Conservation (phyloP, 2,888 invertebrate species). For the Ditylenchus weischeri region DNA sequence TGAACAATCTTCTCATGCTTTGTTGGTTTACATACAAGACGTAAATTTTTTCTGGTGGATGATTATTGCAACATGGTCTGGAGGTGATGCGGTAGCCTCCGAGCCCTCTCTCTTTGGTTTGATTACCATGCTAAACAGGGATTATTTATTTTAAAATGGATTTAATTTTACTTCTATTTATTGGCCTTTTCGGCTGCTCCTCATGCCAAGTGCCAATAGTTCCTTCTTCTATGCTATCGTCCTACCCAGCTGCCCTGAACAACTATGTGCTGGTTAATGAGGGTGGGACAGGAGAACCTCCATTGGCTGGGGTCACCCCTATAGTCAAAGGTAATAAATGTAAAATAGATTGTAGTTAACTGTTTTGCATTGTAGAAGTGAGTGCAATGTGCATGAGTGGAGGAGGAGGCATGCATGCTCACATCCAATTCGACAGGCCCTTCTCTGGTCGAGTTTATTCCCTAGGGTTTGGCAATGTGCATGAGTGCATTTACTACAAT, state of each 20-base stretch:
- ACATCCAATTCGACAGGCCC: slow-evolving; percentile 52
- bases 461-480: slow-evolving; percentile 47
- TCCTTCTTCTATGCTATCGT: background rate
- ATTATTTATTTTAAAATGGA: too few species aligned
- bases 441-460: slow-evolving; percentile 57
- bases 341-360: background rate
- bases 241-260: slow-evolving; percentile 1
- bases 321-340: background rate
- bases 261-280: background rate
- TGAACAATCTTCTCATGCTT: too few species aligned
- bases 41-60: too few species aligned
- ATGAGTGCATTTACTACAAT: slow-evolving; percentile 57
- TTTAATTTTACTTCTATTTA: too few species aligned
- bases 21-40: too few species aligned
- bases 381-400: slow-evolving; percentile 53
- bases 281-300: too few species aligned
- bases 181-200: too few species aligned
- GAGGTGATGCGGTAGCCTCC: too few species aligned
- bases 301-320: background rate
- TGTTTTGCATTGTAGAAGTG: slow-evolving; percentile 36
- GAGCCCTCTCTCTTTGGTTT: too few species aligned
- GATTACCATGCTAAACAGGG: too few species aligned
- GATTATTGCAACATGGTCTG: too few species aligned
- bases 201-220: background rate
- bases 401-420: slow-evolving; percentile 54